phyloP scores from a whole-genome alignment of 2,113 vertebrate species.

The Sapajus apella region DNA sequence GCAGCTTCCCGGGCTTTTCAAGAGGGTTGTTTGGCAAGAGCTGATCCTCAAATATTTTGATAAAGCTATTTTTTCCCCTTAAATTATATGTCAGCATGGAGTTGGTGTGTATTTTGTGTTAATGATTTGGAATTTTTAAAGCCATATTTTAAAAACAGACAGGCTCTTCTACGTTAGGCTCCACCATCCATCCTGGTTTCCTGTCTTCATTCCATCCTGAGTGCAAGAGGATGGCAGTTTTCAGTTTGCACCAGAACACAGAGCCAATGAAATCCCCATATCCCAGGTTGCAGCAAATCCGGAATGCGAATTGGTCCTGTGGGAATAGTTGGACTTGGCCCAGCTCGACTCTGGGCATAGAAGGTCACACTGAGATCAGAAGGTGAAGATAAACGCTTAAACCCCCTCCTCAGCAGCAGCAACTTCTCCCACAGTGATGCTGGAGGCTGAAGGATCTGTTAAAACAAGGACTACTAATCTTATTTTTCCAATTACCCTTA shows the following conservation, averaged over 20 bases:
- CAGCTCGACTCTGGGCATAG: not conserved
- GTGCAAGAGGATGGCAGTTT: not conserved
- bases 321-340: not conserved
- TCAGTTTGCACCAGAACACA: not conserved
- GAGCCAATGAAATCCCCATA: not conserved
- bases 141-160: conserved; percentile 15
- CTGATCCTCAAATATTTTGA: conserved; percentile 30
- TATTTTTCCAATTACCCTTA: conserved; percentile 54
- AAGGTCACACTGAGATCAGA: conserved; percentile 16
- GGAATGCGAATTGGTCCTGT: conserved; percentile 1
- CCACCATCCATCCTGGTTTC: not conserved
- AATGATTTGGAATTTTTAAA: conserved; percentile 38
- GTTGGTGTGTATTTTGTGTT: conserved; percentile 20
- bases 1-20: conserved; percentile 24
- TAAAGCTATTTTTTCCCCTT: conserved; percentile 6
- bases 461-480: not conserved
- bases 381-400: not conserved
- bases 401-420: not conserved
- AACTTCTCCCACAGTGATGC: not conserved
- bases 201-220: not conserved
- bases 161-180: not conserved
- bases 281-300: not conserved
- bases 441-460: not conserved
- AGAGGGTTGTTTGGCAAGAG: not conserved
- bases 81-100: not conserved